Base-by-base conservation (phyloP, 1,140 invertebrate species). In the Cotesia vestalis region DNA sequence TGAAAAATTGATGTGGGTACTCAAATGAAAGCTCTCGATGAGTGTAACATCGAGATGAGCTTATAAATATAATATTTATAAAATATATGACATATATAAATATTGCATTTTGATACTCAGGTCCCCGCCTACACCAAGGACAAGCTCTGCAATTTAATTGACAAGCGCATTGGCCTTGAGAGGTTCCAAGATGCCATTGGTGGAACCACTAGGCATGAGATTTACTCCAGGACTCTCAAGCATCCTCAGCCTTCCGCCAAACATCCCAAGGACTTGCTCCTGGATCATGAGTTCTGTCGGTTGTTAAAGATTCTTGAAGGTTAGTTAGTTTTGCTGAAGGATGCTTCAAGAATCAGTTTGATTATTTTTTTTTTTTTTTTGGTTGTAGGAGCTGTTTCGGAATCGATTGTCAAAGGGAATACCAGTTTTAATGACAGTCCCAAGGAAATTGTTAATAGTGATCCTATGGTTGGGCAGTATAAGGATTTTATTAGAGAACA, bases 201-300 rank as follows among this genome's bases (percentile, higher is more conserved):
- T 62, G 93, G 95, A 73, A 92, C 99, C 52, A 91, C 93, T 0
- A 92, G 93, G 71, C 95, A 96, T 80, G 97, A 99, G 87, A 89
- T 91, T 38, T 99, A 99, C 86, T 95, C 93, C 38, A 91, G 92
- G 81, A 95, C 97, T 36, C 91, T 95, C 2, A 98, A 99, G 86
- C 95, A 96, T 82, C 97, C 98, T 1, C 96, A 99, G 83, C 90
- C 96, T 4, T 89, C 91, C 46, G 92, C 91, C 11, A 94, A 92
- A 81, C 86, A 91, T 74, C 87, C 95, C 4, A 88, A 87, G 9
- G 95, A 98, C 76, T 88, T 99, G 17, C 87, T 98, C 34, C 90
- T 99, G 66, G 98, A 99, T 85, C 96, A 96, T 85, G 95, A 98
- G 84, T 99, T 99, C 88, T 98, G 96, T 80, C 92, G 92, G 79